Conservation (phyloP, 2,888 invertebrate species). For the Villa cingulata region DNA sequence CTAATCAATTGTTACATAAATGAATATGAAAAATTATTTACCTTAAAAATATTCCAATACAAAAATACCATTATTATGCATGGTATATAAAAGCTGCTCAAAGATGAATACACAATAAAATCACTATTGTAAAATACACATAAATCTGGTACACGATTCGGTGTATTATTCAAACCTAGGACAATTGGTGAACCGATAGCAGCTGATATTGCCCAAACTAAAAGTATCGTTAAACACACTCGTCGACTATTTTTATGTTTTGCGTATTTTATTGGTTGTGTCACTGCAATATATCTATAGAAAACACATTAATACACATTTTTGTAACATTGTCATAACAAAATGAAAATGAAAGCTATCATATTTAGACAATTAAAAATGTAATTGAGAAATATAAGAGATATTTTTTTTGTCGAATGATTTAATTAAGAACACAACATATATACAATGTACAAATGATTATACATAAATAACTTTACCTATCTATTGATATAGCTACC, state of each 20-base stretch:
- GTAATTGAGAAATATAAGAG: too few relatives aligned
- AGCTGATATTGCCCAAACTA: conserved; percentile 91
- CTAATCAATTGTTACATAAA: neutral
- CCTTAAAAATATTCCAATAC: conserved; percentile 95
- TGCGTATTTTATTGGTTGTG: conserved; percentile 96
- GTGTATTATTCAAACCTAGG: conserved; percentile 87
- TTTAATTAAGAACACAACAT: too few relatives aligned
- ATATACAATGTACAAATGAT: neutral
- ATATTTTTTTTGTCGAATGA: too few relatives aligned
- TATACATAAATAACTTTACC: conserved; percentile 46
- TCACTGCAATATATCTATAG: conserved; percentile 95
- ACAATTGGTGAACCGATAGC: conserved; percentile 95
- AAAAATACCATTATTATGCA: conserved; percentile 97
- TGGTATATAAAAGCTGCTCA: conserved; percentile 97
- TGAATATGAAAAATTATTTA: conserved; percentile 34
- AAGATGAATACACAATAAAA: conserved; percentile 94
- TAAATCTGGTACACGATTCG: conserved; percentile 64
- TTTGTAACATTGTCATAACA: too few relatives aligned
- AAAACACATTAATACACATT: too few relatives aligned
- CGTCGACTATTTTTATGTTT: conserved; percentile 93
- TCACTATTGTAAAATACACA: conserved; percentile 97
- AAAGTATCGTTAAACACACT: conserved; percentile 84
- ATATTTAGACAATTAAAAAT: too few relatives aligned
- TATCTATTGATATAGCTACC: conserved; percentile 95
- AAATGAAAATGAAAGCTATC: neutral